phyloP scores from a whole-genome alignment of 2,888 invertebrate species.

The Altica lythri region DNA sequence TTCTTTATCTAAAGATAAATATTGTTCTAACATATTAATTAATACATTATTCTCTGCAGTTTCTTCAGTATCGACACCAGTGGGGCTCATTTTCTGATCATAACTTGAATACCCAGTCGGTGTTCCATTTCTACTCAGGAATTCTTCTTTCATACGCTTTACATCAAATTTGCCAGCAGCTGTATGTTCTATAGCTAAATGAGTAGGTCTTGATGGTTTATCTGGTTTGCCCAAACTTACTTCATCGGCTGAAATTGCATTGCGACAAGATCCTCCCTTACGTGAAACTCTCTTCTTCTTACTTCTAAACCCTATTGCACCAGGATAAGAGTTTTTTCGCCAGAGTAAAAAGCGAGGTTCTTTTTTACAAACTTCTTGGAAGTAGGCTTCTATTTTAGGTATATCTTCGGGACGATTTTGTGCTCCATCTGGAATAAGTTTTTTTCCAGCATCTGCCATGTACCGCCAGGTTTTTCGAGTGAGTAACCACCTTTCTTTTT shows the following conservation, averaged over 20 bases:
- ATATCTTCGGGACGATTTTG: conserved; percentile 76
- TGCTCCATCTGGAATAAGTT: conserved; percentile 81
- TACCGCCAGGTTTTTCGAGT: conserved; percentile 90
- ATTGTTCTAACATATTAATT: conserved; percentile 69
- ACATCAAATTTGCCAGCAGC: conserved; percentile 69
- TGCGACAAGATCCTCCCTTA: conserved; percentile 71
- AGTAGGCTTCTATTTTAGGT: conserved; percentile 81
- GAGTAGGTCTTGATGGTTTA: conserved; percentile 56
- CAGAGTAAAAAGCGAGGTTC: conserved; percentile 80
- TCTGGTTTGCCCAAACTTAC: conserved; percentile 59
- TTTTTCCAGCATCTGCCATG: conserved; percentile 89
- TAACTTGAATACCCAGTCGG: conserved; percentile 35
- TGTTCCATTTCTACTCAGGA: conserved; percentile 62
- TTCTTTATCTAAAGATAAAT: conserved; percentile 62
- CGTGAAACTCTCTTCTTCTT: conserved; percentile 60
- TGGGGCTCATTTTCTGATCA: conserved; percentile 26
- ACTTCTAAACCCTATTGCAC: conserved; percentile 65
- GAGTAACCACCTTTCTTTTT: conserved; percentile 83
- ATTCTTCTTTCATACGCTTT: conserved; percentile 70
- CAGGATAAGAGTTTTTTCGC: conserved; percentile 83
- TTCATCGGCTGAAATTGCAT: conserved; percentile 69
- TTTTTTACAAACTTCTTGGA: conserved; percentile 78
- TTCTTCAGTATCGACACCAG: conserved; percentile 25
- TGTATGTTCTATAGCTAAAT: conserved; percentile 48
- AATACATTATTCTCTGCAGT: conserved; percentile 63